Percentiles rank a stretch among this genome's conserved stretches.
Evolutionary conservation across 2,797 vertebrate genomes (phyloP).

Genomic region (Tapera naevia): DNA sequence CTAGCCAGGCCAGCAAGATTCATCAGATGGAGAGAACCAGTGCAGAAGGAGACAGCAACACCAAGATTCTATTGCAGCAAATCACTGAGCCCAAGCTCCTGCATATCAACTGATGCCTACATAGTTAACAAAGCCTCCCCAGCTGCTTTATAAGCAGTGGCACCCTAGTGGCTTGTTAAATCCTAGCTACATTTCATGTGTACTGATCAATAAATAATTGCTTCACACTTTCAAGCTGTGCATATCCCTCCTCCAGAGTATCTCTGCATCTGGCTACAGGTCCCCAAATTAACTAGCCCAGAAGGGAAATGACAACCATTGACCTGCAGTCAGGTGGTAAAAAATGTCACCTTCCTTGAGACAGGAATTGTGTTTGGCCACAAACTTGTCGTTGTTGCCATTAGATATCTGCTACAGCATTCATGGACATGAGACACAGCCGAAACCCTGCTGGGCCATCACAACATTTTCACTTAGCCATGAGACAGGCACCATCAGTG

Average conservation of each 20-base stretch:
- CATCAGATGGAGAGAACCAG: fast-evolving
- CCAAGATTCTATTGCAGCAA: background rate
- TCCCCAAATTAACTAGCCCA: background rate
- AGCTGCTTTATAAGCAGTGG: background rate
- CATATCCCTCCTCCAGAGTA: too few species aligned
- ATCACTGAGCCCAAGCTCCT: fast-evolving
- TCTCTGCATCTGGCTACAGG: background rate
- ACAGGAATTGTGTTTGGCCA: background rate
- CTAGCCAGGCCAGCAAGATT: background rate
- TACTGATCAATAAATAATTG: background rate
- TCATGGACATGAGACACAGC: background rate
- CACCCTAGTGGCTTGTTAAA: background rate
- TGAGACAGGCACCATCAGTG: fast-evolving
- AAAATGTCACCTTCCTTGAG: background rate
- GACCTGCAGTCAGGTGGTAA: background rate
- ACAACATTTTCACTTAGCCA: background rate
- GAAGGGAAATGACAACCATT: background rate
- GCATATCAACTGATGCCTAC: fast-evolving
- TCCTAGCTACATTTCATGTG: background rate
- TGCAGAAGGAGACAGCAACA: background rate
- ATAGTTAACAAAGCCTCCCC: fast-evolving
- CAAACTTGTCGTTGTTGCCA: background rate
- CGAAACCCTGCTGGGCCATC: background rate
- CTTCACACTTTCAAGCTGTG: background rate
- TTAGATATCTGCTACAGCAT: background rate